Evolutionary conservation across 2,888 invertebrate species (phyloP).

Genomic region (Argyresthia goedartella): DNA sequence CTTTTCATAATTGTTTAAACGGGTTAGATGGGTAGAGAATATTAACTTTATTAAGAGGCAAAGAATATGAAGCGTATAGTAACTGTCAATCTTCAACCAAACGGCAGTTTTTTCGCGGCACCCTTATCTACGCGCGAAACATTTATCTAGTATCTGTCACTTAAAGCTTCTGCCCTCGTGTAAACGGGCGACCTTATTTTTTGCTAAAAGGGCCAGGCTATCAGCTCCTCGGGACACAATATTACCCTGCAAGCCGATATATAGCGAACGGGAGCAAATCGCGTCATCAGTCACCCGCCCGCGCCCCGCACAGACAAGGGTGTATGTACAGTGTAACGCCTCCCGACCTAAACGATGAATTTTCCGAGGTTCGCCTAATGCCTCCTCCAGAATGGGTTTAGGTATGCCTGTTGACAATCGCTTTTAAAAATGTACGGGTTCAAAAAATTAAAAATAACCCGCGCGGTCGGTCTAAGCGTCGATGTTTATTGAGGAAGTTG

Average conservation of each 20-base stretch:
- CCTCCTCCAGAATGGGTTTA: conserved; percentile 25
- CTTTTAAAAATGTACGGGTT: neutral
- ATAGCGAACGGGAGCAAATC: conserved; percentile 45
- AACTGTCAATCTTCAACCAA: too few relatives aligned
- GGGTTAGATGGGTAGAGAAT: too few relatives aligned
- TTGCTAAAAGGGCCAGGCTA: conserved; percentile 57
- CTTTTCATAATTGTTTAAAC: too few relatives aligned
- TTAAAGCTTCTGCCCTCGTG: conserved; percentile 63
- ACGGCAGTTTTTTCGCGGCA: conserved; percentile 25
- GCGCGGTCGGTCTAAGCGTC: neutral
- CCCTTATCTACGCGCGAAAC: conserved; percentile 57
- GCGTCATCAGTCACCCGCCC: conserved; percentile 53
- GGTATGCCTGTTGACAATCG: conserved; percentile 18
- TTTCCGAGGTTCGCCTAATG: conserved; percentile 34
- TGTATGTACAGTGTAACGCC: neutral
- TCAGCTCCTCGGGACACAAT: conserved; percentile 59
- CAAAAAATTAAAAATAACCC: neutral
- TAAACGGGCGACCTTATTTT: conserved; percentile 66
- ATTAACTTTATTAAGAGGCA: too few relatives aligned
- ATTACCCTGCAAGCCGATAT: conserved; percentile 58
- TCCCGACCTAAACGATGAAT: conserved; percentile 30
- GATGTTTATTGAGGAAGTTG: neutral
- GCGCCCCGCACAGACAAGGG: conserved; percentile 4
- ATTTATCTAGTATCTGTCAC: conserved; percentile 68
- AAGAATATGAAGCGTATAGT: too few relatives aligned